Conservation (phyloP, 2,113 vertebrate genomes). For the Ailuropoda melanoleuca region DNA sequence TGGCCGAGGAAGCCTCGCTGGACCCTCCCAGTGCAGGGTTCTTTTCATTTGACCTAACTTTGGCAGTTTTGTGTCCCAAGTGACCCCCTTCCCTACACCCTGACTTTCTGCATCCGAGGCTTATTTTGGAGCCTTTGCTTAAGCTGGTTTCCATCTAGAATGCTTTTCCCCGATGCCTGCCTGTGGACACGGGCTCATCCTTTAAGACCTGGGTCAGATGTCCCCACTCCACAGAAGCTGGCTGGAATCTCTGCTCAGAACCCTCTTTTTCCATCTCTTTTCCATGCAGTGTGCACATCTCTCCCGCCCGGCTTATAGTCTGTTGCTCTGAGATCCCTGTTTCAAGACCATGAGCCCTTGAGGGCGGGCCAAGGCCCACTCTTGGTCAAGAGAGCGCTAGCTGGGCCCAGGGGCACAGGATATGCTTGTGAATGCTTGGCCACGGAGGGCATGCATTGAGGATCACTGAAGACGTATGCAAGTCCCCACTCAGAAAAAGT, state of each 20-base stretch:
- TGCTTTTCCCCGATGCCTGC: background rate
- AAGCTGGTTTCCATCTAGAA: background rate
- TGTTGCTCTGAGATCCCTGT: background rate
- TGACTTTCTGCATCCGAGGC: background rate
- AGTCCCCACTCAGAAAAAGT: background rate
- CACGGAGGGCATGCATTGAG: background rate
- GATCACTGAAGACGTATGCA: background rate
- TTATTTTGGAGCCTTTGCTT: background rate
- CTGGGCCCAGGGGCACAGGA: background rate
- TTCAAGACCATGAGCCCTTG: background rate
- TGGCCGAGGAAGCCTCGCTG: background rate
- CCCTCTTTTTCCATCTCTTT: fast-evolving
- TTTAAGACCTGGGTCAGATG: background rate
- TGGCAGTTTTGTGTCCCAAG: background rate
- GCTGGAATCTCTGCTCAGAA: background rate
- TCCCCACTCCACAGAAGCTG: background rate
- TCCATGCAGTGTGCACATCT: background rate
- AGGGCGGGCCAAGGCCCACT: background rate
- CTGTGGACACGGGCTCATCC: background rate
- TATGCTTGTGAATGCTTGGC: background rate
- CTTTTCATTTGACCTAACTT: background rate
- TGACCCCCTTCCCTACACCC: background rate
- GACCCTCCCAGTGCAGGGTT: background rate
- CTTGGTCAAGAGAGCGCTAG: background rate
- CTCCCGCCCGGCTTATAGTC: background rate